A percentile compares a stretch with the other conserved stretches of the same genome.
These are phyloP conservation scores for Polypedilum vanderplanki DNA, from an alignment of 1,140 invertebrate genomes.

Conservation along the genomic window DNA sequence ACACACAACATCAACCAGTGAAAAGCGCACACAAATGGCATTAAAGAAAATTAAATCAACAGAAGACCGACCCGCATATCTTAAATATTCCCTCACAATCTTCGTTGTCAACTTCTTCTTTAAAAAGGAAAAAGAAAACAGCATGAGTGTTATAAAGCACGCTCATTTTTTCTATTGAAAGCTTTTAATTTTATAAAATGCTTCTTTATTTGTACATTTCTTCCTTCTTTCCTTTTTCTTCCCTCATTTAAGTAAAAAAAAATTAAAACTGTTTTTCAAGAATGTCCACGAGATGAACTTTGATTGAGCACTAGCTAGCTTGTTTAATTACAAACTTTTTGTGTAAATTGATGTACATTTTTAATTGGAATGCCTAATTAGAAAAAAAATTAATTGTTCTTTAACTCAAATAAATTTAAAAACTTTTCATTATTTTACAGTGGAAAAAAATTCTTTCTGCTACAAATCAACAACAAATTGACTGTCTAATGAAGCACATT, in stretches of 20 bases:
- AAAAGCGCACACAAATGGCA: slow-evolving; percentile 39
- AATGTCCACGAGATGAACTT: too few relatives aligned
- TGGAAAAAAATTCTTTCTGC: slow-evolving; percentile 42
- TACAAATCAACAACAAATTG: slow-evolving; percentile 42
- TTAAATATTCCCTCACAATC: too few relatives aligned
- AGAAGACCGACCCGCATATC: too few relatives aligned
- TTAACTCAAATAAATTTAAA: not conserved
- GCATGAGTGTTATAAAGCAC: too few relatives aligned
- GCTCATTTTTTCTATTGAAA: too few relatives aligned
- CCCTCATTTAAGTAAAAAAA: not conserved
- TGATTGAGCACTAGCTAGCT: too few relatives aligned
- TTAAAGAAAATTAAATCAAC: too few relatives aligned
- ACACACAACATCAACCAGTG: slow-evolving; percentile 33
- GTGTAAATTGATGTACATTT: not conserved
- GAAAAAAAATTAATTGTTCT: not conserved
- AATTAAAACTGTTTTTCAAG: not conserved
- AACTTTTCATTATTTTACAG: slow-evolving; percentile 32
- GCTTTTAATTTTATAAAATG: too few relatives aligned
- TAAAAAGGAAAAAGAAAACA: too few relatives aligned
- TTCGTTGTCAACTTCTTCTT: too few relatives aligned
- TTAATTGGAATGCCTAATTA: not conserved
- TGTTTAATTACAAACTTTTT: not conserved
- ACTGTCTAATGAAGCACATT: slow-evolving; percentile 43
- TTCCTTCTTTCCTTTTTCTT: too few relatives aligned
- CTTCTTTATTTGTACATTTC: too few relatives aligned